These are phyloP conservation scores for Eumacrocentrus americanus DNA, from an alignment of 2,888 invertebrate genomes.

Conservation along the genomic window DNA sequence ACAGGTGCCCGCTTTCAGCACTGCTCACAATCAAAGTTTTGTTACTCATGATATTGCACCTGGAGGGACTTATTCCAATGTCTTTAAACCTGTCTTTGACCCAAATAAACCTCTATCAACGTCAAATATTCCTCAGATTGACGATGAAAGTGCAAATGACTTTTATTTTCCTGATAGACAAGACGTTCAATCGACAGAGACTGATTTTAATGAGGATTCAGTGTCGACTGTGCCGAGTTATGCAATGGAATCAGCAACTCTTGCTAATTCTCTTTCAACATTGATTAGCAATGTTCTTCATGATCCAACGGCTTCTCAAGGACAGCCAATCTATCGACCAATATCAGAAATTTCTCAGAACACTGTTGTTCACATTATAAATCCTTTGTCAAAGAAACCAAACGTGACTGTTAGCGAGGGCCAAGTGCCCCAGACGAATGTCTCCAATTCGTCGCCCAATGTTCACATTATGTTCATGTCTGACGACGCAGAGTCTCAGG, in stretches of 20 bases:
- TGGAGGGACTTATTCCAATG: slow-evolving; percentile 31
- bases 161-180: slow-evolving; percentile 4
- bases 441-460: slow-evolving; percentile 38
- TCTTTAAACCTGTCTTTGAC: slow-evolving; percentile 41
- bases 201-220: background rate
- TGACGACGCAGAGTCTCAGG: slow-evolving; percentile 37
- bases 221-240: background rate
- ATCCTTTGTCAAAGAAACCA: slow-evolving; percentile 43
- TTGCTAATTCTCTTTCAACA: background rate
- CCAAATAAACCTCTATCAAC: slow-evolving; percentile 39
- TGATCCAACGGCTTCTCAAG: slow-evolving; percentile 19
- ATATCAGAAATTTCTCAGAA: slow-evolving; percentile 51
- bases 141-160: slow-evolving; percentile 25
- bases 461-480: slow-evolving; percentile 55
- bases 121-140: background rate
- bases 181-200: background rate
- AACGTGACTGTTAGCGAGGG: slow-evolving; percentile 42
- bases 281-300: slow-evolving; percentile 26
- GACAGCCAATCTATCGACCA: slow-evolving; percentile 37
- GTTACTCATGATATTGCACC: slow-evolving; percentile 28
- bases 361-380: slow-evolving; percentile 54
- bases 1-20: slow-evolving; percentile 45
- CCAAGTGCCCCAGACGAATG: slow-evolving; percentile 29
- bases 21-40: slow-evolving; percentile 33
- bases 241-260: slow-evolving; percentile 9